Percentiles rank a stretch among this genome's conserved stretches.
phyloP scores from a whole-genome alignment of 2,113 vertebrate genomes.

The Dicerorhinus sumatrensis region DNA sequence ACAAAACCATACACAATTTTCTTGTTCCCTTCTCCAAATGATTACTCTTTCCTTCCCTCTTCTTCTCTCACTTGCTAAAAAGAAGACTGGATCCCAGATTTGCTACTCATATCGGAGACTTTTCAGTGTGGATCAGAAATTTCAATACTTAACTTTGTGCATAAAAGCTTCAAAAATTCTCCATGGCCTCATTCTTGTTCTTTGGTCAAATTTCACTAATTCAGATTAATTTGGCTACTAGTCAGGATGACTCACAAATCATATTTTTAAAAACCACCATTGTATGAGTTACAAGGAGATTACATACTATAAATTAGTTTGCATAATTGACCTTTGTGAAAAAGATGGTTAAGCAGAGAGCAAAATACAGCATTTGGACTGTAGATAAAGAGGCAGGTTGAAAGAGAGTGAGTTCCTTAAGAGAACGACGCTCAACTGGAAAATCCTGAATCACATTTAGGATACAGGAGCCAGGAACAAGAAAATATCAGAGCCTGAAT shows the following conservation, averaged over 20 bases:
- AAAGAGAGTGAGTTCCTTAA: background rate
- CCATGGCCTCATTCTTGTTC: background rate
- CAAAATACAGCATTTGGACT: background rate
- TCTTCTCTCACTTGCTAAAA: background rate
- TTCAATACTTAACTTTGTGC: background rate
- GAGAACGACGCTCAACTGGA: background rate
- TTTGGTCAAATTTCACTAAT: background rate
- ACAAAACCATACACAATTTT: background rate
- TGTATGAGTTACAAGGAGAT: background rate
- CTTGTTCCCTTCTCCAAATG: background rate
- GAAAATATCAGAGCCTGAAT: background rate
- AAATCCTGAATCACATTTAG: background rate
- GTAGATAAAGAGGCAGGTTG: background rate
- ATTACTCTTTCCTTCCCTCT: background rate
- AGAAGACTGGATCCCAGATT: background rate
- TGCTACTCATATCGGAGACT: background rate
- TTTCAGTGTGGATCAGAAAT: background rate
- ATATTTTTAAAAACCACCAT: background rate
- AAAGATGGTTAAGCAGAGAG: background rate
- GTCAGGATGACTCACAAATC: background rate
- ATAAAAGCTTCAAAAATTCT: background rate
- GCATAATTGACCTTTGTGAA: background rate
- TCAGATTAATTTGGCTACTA: background rate
- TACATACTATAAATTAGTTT: background rate
- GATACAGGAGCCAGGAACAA: background rate